Percentiles rank a stretch among this genome's conserved stretches.
These are phyloP conservation scores for Noctua comes DNA, from an alignment of 2,888 invertebrate species.

Conservation along the genomic window DNA sequence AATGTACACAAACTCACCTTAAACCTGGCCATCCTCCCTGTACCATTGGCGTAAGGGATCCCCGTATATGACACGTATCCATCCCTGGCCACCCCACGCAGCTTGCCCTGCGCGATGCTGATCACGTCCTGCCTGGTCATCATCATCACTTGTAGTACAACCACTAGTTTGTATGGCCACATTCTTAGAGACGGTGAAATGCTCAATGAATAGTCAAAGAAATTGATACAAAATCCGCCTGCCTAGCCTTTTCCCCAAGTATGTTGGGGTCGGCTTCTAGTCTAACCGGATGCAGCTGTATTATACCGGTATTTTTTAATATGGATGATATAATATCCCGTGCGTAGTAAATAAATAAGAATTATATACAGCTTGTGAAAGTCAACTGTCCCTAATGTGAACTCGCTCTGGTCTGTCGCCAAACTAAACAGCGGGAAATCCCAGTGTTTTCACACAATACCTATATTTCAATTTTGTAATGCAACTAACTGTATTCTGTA, in stretches of 20 bases:
- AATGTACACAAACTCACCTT: slow-evolving; percentile 73
- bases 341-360: background rate
- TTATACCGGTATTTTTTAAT: background rate
- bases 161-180: slow-evolving; percentile 46
- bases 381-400: background rate
- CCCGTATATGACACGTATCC: slow-evolving; percentile 82
- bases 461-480: slow-evolving; percentile 32
- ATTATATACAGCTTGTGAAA: background rate
- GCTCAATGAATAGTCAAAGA: background rate
- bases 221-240: background rate
- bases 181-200: slow-evolving; percentile 19
- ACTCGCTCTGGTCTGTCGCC: background rate
- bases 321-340: background rate
- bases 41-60: slow-evolving; percentile 81
- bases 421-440: slow-evolving; percentile 20
- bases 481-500: background rate
- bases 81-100: slow-evolving; percentile 75
- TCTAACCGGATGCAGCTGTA: background rate
- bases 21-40: slow-evolving; percentile 71
- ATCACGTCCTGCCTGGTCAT: slow-evolving; percentile 71
- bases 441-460: slow-evolving; percentile 30
- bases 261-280: background rate
- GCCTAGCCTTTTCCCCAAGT: background rate
- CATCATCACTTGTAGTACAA: slow-evolving; percentile 53
- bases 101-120: slow-evolving; percentile 78